Base-by-base conservation (phyloP, 2,888 invertebrate genomes). In the Melanophora roralis region DNA sequence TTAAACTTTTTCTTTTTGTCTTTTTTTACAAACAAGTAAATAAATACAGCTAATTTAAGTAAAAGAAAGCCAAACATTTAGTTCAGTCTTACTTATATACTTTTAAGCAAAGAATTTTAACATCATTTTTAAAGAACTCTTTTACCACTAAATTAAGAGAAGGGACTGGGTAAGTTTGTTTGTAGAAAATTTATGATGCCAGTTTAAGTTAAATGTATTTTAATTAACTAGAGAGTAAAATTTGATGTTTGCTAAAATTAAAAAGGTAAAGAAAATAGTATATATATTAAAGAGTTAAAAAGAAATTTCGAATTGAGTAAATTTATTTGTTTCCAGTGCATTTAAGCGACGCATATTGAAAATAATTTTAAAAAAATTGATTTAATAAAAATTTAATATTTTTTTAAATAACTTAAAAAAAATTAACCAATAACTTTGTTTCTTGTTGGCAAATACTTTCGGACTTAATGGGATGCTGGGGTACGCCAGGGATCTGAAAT, bases 141-240 rank as follows among this genome's bases (percentile, higher is more conserved):
- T 47, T 60, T 27, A 55, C 14, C 34, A 32, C 8, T 38, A 14
- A n/a, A 55, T n/a, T 47, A 12, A 4, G 45, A 6, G 27, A 6
- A 5, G 36, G 32, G 12, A 21, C 47, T n/a, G n/a, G n/a, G 47
- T 38, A 19, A 27, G 64, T 55, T 64, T 45, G 38, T 53, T 53
- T 43, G 72, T n/a, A 16, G 14, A 43, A 34, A 75, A 83, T 83
- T 81, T 83, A 83, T 78, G 80, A 81, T 81, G 81, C 67, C 82
- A 81, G 74, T 78, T 82, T 67, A 72, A 79, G 59, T 69, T 73
- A 68, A 83, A 83, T 81, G 72, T 79, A 79, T 80, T 83, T 83
- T 83, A 83, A 83, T 83, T 82, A 83, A 82, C 83, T 82, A 14
- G 65, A 43, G 78, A 67, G 67, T 73, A 73, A 69, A 60, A 77